Conservation (phyloP, 2,888 invertebrate species). For the Stomorhina lunata region DNA sequence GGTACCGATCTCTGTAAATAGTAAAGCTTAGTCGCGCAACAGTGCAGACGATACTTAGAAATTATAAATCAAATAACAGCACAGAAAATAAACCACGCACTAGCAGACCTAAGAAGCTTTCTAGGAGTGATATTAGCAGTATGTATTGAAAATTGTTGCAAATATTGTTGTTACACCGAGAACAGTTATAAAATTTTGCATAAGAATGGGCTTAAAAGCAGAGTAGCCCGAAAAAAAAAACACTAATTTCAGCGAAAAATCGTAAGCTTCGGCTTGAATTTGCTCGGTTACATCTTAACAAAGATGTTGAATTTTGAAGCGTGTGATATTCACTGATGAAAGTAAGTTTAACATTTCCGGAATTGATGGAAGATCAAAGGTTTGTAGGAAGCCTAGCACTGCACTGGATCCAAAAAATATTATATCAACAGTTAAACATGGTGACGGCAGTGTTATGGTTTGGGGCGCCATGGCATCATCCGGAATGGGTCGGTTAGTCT, state of each 20-base stretch:
- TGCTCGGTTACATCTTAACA: not conserved
- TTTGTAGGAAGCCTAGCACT: not conserved
- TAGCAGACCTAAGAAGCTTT: not conserved
- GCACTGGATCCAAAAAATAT: not conserved
- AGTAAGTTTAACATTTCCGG: too few species aligned
- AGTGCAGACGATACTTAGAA: not conserved
- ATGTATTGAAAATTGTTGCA: not conserved
- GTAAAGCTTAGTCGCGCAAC: not conserved
- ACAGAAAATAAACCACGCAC: not conserved
- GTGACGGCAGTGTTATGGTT: too few species aligned
- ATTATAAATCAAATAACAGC: not conserved
- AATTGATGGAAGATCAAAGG: not conserved
- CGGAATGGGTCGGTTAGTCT: not conserved
- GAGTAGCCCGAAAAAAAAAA: not conserved
- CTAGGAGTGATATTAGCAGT: not conserved
- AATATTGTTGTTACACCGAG: not conserved
- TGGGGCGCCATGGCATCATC: not conserved
- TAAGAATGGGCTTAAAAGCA: not conserved
- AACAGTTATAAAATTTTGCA: too few species aligned
- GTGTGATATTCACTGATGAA: too few species aligned
- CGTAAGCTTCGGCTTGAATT: slow-evolving; percentile 1
- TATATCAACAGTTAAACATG: not conserved
- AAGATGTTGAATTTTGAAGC: not conserved
- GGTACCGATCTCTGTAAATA: not conserved
- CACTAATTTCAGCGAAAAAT: not conserved